phyloP scores from a whole-genome alignment of 2,888 invertebrate genomes.

The Emmelina monodactyla region DNA sequence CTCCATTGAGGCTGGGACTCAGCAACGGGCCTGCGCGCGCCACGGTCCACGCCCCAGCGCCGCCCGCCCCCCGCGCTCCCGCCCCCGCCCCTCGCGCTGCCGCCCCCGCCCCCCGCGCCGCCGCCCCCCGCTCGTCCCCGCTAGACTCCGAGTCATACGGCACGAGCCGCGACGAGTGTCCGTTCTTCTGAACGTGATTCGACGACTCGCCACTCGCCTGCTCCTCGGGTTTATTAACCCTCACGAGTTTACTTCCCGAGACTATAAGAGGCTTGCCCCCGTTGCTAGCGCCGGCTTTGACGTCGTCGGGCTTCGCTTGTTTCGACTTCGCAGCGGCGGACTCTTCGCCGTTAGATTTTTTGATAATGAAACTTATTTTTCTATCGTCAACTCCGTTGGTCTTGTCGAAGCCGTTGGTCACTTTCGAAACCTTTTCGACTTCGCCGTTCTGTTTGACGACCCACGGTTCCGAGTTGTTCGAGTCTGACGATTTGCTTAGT shows the following conservation, averaged over 20 bases:
- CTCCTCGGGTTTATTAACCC: slow-evolving; percentile 43
- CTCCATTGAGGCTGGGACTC: slow-evolving; percentile 59
- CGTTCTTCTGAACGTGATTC: slow-evolving; percentile 30
- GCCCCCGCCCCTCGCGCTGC: slow-evolving; percentile 24
- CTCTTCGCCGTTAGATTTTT: slow-evolving; percentile 38
- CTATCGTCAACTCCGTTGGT: slow-evolving; percentile 35
- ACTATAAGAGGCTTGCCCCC: slow-evolving; percentile 29
- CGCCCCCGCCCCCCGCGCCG: slow-evolving; percentile 7
- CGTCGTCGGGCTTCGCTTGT: slow-evolving; percentile 36
- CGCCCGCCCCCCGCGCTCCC: slow-evolving; percentile 21
- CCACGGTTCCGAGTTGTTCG: slow-evolving; percentile 45
- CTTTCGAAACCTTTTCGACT: slow-evolving; percentile 47
- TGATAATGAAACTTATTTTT: slow-evolving; percentile 40
- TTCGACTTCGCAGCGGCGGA: slow-evolving; percentile 26
- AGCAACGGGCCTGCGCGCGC: slow-evolving; percentile 44
- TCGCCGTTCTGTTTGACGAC: slow-evolving; percentile 57
- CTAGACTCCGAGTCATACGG: slow-evolving; percentile 70
- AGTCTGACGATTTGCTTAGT: slow-evolving; percentile 36
- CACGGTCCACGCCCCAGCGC: slow-evolving; percentile 39
- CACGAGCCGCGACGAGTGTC: slow-evolving; percentile 48
- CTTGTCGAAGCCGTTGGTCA: slow-evolving; percentile 38
- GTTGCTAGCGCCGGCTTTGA: slow-evolving; percentile 24
- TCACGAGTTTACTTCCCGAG: slow-evolving; percentile 34
- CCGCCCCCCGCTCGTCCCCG: slow-evolving; percentile 39
- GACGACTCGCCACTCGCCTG: slow-evolving; percentile 47